A percentile compares a stretch with the other conserved stretches of the same genome.
Conservation (phyloP, 2,113 vertebrate genomes). For the Phainopepla nitens region DNA sequence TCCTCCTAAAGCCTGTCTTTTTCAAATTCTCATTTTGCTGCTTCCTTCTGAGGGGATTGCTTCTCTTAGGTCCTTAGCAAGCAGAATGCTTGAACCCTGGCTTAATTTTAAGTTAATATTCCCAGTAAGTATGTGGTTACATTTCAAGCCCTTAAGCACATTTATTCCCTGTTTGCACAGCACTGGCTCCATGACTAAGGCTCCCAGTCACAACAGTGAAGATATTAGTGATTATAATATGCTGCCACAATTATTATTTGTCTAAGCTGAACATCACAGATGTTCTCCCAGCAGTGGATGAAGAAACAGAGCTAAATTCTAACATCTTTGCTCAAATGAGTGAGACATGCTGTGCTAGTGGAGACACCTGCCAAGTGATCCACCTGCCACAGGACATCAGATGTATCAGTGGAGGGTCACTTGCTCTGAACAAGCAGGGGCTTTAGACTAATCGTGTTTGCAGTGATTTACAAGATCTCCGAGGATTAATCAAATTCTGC, state of each 20-base stretch:
- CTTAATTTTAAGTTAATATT: neutral
- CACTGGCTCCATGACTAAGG: neutral
- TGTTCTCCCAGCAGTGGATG: neutral
- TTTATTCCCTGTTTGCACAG: neutral
- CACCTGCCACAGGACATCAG: neutral
- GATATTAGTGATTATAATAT: neutral
- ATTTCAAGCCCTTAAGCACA: neutral
- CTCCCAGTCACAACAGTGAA: neutral
- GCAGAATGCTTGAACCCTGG: neutral
- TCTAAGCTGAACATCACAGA: neutral
- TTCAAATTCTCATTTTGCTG: neutral
- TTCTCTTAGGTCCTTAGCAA: neutral
- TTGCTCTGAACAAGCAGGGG: neutral
- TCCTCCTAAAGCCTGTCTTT: neutral
- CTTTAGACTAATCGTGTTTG: neutral
- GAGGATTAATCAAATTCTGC: neutral
- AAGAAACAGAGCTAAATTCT: neutral
- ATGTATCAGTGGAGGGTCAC: neutral
- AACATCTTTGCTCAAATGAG: neutral
- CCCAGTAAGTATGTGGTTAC: neutral
- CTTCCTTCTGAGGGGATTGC: neutral
- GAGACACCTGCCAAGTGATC: neutral
- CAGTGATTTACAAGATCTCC: neutral
- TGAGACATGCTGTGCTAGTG: neutral
- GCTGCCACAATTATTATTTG: neutral